A percentile compares a stretch with the other conserved stretches of the same genome.
Conservation (phyloP, 2,113 vertebrate genomes). For the Oreochromis spilurus region DNA sequence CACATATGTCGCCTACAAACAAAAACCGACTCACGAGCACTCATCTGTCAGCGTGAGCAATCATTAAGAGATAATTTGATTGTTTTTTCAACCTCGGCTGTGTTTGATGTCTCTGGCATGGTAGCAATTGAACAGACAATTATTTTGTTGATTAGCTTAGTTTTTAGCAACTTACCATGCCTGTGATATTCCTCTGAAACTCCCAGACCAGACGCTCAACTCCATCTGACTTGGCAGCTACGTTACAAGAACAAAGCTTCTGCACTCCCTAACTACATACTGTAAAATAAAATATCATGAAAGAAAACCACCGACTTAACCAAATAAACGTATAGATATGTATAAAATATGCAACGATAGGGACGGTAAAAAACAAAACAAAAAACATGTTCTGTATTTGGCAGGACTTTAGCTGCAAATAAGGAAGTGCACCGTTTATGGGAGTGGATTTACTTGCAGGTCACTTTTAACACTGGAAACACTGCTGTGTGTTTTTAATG, state of each 20-base stretch:
- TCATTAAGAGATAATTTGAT: slow-evolving; percentile 70
- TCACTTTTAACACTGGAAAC: not conserved
- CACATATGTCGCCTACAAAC: slow-evolving; percentile 23
- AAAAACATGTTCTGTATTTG: not conserved
- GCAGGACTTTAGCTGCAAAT: not conserved
- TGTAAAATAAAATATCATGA: slow-evolving; percentile 43
- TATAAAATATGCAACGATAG: not conserved
- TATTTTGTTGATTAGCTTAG: slow-evolving; percentile 69
- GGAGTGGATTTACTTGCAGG: not conserved
- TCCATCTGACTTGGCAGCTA: slow-evolving; percentile 68
- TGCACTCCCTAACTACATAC: slow-evolving; percentile 44
- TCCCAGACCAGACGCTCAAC: slow-evolving; percentile 69
- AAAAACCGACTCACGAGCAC: slow-evolving; percentile 4
- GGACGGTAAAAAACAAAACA: not conserved
- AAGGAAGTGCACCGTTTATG: not conserved
- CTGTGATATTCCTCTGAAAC: slow-evolving; percentile 69
- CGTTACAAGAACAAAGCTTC: slow-evolving; percentile 53
- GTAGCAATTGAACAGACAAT: slow-evolving; percentile 61
- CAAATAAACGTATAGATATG: not conserved
- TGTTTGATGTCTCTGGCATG: slow-evolving; percentile 65
- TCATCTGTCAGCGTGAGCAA: slow-evolving; percentile 65
- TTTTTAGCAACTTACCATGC: slow-evolving; percentile 63
- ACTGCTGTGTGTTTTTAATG: not conserved
- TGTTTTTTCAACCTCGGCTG: slow-evolving; percentile 57
- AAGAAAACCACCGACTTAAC: slow-evolving; percentile 7